Percentiles rank a stretch among this genome's conserved stretches.
Conservation (phyloP, 2,797 vertebrate genomes). For the Oreochromis grahami region DNA sequence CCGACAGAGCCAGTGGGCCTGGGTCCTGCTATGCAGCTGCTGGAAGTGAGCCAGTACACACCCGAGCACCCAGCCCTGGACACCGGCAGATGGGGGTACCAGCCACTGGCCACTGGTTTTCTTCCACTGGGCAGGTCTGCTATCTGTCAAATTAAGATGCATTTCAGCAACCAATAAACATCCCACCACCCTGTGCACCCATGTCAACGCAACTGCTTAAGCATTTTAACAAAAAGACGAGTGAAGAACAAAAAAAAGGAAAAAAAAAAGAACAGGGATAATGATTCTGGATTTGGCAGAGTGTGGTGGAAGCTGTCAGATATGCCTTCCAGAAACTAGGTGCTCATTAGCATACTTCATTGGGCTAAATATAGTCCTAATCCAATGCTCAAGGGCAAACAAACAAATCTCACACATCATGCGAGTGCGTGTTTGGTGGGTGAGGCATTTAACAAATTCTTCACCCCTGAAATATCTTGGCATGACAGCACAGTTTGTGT, state of each 20-base stretch:
- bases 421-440: slow-evolving; percentile 1
- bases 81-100: background rate
- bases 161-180: background rate
- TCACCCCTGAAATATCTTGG: slow-evolving; percentile 30
- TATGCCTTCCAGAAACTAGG: slow-evolving; percentile 69
- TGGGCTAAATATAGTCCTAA: slow-evolving; percentile 72
- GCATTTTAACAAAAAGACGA: slow-evolving; percentile 31
- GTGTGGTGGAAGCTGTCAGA: slow-evolving; percentile 57
- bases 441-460: slow-evolving; percentile 22
- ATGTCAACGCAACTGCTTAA: slow-evolving; percentile 13
- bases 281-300: slow-evolving; percentile 66
- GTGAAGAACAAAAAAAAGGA: slow-evolving; percentile 5
- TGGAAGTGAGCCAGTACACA: background rate
- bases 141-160: slow-evolving; percentile 17
- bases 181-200: background rate
- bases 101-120: background rate
- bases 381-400: slow-evolving; percentile 66
- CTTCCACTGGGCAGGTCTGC: background rate
- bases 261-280: slow-evolving; percentile 27
- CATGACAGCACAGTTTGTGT: slow-evolving; percentile 22
- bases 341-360: slow-evolving; percentile 72
- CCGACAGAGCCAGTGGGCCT: background rate
- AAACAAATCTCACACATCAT: slow-evolving; percentile 53
- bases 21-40: background rate
- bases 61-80: background rate